Evolutionary conservation across 2,113 vertebrate species (phyloP).

Genomic region (Tinamus guttatus): DNA sequence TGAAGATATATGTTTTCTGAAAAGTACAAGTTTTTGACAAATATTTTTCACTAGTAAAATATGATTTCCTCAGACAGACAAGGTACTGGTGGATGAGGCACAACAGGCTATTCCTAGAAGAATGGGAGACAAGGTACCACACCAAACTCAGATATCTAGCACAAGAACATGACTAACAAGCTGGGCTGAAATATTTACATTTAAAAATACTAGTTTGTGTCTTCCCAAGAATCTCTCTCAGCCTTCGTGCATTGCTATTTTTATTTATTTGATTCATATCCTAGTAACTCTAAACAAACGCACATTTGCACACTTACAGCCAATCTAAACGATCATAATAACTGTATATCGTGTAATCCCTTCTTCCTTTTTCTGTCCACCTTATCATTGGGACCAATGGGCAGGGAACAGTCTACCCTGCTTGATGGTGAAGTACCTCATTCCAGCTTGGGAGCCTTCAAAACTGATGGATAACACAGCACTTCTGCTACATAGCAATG

Average conservation of each 20-base stretch:
- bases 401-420: neutral
- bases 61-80: neutral
- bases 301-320: neutral
- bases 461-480: accelerated
- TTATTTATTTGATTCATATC: constrained; percentile 62
- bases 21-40: neutral
- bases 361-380: constrained; percentile 2
- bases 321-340: constrained; percentile 47
- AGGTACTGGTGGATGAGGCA: neutral
- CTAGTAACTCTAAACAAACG: constrained; percentile 56
- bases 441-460: neutral
- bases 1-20: neutral
- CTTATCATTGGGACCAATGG: neutral
- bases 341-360: accelerated
- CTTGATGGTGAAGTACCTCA: neutral
- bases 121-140: neutral
- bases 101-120: neutral
- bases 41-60: neutral
- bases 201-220: constrained; percentile 55
- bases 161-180: constrained; percentile 28
- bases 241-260: constrained; percentile 56
- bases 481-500: neutral
- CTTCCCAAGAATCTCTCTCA: constrained; percentile 40
- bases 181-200: constrained; percentile 58
- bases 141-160: neutral